Conservation (phyloP, 2,113 vertebrate genomes). For the Apodemus sylvaticus region DNA sequence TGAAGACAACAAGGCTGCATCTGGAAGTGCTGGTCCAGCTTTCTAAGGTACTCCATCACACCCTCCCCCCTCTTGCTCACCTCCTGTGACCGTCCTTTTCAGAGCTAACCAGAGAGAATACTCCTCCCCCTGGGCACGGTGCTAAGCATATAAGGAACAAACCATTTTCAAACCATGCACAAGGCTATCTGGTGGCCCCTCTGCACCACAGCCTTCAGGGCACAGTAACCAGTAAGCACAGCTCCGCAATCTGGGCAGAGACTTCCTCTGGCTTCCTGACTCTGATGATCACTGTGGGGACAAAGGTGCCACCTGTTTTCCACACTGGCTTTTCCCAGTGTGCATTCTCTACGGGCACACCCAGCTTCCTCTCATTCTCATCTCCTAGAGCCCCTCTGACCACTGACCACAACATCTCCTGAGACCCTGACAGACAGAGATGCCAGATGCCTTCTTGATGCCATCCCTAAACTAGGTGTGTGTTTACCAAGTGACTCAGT, state of each 20-base stretch:
- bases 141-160: not conserved
- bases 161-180: not conserved
- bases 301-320: not conserved
- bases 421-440: not conserved
- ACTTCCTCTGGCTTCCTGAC: not conserved
- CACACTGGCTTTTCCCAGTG: not conserved
- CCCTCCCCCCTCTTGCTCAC: not conserved
- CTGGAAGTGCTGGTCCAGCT: not conserved
- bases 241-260: not conserved
- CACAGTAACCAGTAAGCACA: not conserved
- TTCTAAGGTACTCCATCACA: not conserved
- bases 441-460: not conserved
- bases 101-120: not conserved
- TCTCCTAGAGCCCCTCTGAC: not conserved
- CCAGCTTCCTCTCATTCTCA: not conserved
- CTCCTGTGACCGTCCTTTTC: not conserved
- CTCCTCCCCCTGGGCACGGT: not conserved
- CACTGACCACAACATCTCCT: not conserved
- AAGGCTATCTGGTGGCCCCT: not conserved
- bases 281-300: not conserved
- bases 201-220: not conserved
- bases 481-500: not conserved
- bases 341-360: not conserved
- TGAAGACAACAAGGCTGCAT: not conserved
- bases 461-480: not conserved